Conservation (phyloP, 2,113 vertebrate genomes). For the Nyctereutes procyonoides region DNA sequence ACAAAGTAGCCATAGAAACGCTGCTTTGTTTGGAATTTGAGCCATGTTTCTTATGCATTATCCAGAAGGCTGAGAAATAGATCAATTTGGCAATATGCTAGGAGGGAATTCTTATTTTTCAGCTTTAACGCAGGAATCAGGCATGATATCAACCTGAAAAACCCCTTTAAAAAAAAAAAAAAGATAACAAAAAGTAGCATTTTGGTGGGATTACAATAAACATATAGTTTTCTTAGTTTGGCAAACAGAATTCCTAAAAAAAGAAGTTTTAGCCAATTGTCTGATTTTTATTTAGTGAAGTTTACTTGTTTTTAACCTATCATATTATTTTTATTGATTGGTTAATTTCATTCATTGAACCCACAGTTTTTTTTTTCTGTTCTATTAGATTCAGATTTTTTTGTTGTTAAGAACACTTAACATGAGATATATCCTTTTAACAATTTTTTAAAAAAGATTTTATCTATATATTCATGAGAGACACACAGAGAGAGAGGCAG, state of each 20-base stretch:
- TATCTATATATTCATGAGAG: too few relatives aligned
- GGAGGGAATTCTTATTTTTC: neutral
- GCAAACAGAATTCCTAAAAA: neutral
- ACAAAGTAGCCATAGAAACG: neutral
- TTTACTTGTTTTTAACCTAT: neutral
- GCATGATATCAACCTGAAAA: neutral
- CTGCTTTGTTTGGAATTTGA: slow-evolving; percentile 40
- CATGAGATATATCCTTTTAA: neutral
- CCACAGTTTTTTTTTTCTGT: neutral
- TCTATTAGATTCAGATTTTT: neutral
- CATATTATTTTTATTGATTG: slow-evolving; percentile 31
- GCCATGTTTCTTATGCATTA: slow-evolving; percentile 8
- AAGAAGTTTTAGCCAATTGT: neutral
- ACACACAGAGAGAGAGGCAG: too few relatives aligned
- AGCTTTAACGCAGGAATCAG: neutral
- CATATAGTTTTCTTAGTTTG: neutral
- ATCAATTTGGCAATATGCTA: neutral
- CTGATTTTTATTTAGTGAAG: slow-evolving; percentile 31
- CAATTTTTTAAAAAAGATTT: neutral
- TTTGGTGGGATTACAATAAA: neutral
- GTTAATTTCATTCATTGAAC: neutral
- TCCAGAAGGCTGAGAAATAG: slow-evolving; percentile 14
- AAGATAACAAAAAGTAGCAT: slow-evolving; percentile 16
- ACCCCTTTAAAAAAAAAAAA: slow-evolving; percentile 42
- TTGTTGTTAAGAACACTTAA: neutral